Percentiles rank a stretch among this genome's conserved stretches.
phyloP scores from a whole-genome alignment of 2,797 vertebrate genomes.

The Toxotes lorentzi region DNA sequence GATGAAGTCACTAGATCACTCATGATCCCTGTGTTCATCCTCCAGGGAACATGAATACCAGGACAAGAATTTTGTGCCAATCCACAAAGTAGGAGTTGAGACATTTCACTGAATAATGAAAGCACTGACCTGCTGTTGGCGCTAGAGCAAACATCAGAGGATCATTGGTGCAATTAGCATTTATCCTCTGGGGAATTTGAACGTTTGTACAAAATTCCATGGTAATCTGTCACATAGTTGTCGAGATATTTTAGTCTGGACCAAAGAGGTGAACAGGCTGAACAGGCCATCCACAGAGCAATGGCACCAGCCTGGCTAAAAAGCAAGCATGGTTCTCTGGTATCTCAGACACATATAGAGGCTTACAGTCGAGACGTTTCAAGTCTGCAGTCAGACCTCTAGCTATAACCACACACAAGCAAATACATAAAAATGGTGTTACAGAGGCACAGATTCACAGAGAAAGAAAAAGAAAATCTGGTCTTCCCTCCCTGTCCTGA shows the following conservation, averaged over 20 bases:
- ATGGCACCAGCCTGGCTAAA: background rate
- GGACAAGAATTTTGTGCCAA: too few species aligned
- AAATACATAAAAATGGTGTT: conserved; percentile 25
- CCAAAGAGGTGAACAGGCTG: background rate
- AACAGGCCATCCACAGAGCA: background rate
- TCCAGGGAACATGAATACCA: background rate
- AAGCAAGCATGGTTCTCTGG: conserved; percentile 7
- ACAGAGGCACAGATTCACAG: conserved; percentile 29
- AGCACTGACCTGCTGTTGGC: background rate
- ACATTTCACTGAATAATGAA: background rate
- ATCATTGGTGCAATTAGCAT: background rate
- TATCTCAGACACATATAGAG: conserved; percentile 26
- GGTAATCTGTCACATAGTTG: background rate
- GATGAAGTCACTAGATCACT: background rate
- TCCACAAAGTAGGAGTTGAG: background rate
- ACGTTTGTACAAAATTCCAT: background rate
- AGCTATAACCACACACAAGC: conserved; percentile 25
- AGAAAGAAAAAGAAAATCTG: conserved; percentile 38
- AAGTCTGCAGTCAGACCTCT: conserved; percentile 24
- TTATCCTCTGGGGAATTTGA: background rate
- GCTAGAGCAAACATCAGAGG: background rate
- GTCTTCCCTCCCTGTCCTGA: conserved; percentile 46
- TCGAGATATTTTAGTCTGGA: conserved; percentile 3
- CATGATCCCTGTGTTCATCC: too few species aligned
- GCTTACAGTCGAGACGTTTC: conserved; percentile 14